phyloP scores from a whole-genome alignment of 2,888 invertebrate genomes.

The Ernsta delagoae region DNA sequence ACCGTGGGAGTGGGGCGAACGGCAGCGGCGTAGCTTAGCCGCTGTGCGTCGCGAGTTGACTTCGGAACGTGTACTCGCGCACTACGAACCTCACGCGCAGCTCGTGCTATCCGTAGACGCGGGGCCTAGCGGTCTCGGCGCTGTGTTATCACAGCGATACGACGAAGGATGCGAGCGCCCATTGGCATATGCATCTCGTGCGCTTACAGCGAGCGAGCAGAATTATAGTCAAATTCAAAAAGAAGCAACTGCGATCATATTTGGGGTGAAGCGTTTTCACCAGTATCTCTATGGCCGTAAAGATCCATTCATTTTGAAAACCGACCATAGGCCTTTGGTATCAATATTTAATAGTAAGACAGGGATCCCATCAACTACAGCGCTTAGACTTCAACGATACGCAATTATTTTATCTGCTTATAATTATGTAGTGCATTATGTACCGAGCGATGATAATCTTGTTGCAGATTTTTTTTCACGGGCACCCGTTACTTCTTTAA shows the following conservation, averaged over 20 bases:
- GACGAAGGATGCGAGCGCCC: slow-evolving; percentile 4
- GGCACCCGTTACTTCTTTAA: slow-evolving; percentile 24
- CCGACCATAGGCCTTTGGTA: slow-evolving; percentile 40
- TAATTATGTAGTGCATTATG: slow-evolving; percentile 32
- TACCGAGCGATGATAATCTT: slow-evolving; percentile 32
- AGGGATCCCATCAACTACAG: too few species aligned
- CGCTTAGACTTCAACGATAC: too few species aligned
- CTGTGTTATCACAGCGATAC: slow-evolving; percentile 38
- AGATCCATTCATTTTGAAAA: slow-evolving; percentile 41
- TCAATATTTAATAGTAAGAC: slow-evolving; percentile 39
- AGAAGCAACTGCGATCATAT: slow-evolving; percentile 42
- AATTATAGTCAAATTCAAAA: slow-evolving; percentile 44
- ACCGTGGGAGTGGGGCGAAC: slow-evolving; percentile 10
- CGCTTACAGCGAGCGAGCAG: slow-evolving; percentile 29
- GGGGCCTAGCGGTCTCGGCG: slow-evolving; percentile 43
- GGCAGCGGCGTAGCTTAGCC: not conserved
- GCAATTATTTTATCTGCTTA: too few species aligned
- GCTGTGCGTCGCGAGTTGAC: slow-evolving; percentile 17
- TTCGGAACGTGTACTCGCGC: slow-evolving; percentile 32
- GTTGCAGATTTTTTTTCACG: slow-evolving; percentile 41
- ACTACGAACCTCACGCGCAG: slow-evolving; percentile 39
- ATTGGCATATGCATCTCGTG: slow-evolving; percentile 21
- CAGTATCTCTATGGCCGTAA: slow-evolving; percentile 42
- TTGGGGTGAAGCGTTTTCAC: slow-evolving; percentile 41
- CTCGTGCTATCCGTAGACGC: slow-evolving; percentile 42